Evolutionary conservation across 2,797 vertebrate genomes (phyloP).

Genomic region (Ptychadena robeensis): DNA sequence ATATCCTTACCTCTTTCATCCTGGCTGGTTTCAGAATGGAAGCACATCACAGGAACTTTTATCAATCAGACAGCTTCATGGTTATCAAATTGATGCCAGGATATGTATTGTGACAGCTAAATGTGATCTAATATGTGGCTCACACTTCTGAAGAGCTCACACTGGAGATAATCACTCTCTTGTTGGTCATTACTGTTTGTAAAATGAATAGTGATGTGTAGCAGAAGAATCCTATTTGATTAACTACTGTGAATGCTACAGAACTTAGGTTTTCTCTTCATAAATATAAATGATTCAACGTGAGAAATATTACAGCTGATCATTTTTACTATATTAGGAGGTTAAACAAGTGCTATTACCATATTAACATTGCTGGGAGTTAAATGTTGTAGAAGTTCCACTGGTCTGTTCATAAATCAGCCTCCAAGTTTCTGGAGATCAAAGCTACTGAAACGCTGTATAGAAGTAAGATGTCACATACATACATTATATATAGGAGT

Average conservation of each 20-base stretch:
- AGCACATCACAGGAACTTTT: constrained; percentile 20
- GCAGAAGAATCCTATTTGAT: constrained; percentile 1
- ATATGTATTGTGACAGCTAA: constrained; percentile 21
- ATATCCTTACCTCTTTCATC: background rate
- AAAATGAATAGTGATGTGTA: background rate
- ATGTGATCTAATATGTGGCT: constrained; percentile 15
- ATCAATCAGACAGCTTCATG: constrained; percentile 23
- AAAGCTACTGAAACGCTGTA: no score
- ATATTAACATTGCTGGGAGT: no score
- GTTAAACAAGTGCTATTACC: no score
- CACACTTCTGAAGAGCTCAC: background rate
- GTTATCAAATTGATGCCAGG: constrained; percentile 17
- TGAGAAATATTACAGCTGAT: no score
- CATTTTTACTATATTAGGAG: no score
- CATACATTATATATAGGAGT: no score
- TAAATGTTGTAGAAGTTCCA: no score
- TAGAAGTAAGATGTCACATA: no score
- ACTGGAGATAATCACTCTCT: constrained; percentile 7
- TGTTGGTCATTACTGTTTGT: background rate
- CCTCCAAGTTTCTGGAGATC: no score
- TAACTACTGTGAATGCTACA: background rate
- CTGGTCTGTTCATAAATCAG: no score
- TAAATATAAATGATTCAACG: no score
- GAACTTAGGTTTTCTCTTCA: no score
- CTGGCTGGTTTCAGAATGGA: background rate